phyloP scores from a whole-genome alignment of 2,797 vertebrate species.

The Tarsius wallacei region DNA sequence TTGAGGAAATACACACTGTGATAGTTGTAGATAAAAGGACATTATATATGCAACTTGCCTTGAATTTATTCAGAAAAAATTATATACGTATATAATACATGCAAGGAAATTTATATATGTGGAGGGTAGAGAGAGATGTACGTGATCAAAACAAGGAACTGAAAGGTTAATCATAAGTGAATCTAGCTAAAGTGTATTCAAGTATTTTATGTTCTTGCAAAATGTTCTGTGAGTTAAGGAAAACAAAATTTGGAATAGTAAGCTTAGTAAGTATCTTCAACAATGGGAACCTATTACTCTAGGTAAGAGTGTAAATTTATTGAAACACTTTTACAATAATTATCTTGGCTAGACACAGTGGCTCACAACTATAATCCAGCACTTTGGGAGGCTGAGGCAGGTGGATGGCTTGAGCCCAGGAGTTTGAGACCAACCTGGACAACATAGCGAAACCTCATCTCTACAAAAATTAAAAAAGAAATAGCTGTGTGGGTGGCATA shows the following conservation, averaged over 20 bases:
- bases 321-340: slow-evolving; percentile 35
- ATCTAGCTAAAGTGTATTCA: neutral
- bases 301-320: slow-evolving; percentile 3
- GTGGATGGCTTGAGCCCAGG: no score
- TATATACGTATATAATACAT: neutral
- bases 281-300: neutral
- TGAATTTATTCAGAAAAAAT: slow-evolving; percentile 38
- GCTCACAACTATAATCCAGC: no score
- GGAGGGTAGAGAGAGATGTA: neutral
- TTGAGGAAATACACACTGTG: neutral
- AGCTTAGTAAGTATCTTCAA: neutral
- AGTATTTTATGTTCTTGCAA: neutral
- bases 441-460: no score
- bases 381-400: no score
- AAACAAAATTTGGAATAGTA: neutral
- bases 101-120: neutral
- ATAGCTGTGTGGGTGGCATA: no score
- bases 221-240: neutral
- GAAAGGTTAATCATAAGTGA: neutral
- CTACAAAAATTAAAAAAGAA: no score
- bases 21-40: neutral
- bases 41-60: neutral
- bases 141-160: neutral
- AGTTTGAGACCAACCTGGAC: no score
- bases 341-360: neutral